phyloP scores from a whole-genome alignment of 2,113 vertebrate genomes.

The Chamaetylas fuelleborni region DNA sequence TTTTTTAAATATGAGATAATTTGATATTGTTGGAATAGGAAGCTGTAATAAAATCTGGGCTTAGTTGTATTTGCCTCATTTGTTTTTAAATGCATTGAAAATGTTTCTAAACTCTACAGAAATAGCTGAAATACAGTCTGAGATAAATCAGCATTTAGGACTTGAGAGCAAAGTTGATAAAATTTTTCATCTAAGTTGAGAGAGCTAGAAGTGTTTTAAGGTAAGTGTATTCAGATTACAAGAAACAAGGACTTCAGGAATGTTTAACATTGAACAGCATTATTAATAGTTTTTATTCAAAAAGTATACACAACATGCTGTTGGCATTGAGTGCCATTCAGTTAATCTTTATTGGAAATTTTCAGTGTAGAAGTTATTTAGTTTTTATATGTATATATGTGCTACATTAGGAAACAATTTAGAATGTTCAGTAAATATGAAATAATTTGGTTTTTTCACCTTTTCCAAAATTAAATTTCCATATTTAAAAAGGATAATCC shows the following conservation, averaged over 20 bases:
- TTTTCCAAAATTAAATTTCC: background rate
- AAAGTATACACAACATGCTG: background rate
- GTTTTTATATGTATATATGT: background rate
- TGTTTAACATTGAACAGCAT: background rate
- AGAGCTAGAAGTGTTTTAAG: background rate
- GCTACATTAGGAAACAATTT: background rate
- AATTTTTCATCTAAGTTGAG: background rate
- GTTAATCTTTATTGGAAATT: background rate
- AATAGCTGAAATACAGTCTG: background rate
- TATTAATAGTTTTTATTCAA: background rate
- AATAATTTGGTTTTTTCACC: fast-evolving
- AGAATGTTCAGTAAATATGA: background rate
- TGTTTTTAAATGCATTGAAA: background rate
- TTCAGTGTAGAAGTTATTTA: background rate
- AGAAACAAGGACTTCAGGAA: background rate
- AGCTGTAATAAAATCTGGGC: background rate
- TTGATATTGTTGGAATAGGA: background rate
- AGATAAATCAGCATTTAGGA: background rate
- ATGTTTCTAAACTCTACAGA: background rate
- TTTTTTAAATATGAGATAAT: background rate
- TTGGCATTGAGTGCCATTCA: fast-evolving
- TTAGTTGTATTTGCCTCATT: background rate
- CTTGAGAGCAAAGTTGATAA: background rate
- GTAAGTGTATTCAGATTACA: background rate
- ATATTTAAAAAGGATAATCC: background rate